Evolutionary conservation across 64 coral and sea anemone genomes (phyloP), one percentile per base, ranked within the genome.

Genomic region (Pocillopora damicornis): DNA sequence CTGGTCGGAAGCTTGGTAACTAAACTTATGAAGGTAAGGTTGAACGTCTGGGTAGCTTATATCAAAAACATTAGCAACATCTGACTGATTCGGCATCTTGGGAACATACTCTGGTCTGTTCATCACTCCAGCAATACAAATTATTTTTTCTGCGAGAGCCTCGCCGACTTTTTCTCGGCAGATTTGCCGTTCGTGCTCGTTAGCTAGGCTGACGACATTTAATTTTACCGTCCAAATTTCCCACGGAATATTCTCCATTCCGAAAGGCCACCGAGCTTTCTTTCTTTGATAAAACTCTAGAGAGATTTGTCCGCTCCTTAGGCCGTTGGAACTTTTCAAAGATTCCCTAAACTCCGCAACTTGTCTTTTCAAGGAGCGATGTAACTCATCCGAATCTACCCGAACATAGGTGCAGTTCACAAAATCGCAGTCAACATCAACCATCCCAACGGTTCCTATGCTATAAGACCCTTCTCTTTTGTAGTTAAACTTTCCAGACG

Each of bases 241-340:
- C 96, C 96, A 98, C 12, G 96, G 93, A 11, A 98, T 91, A 63
- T 88, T 89, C 35, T 98, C 96, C 86, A 94, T 91, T 18, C 96
- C 96, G 79, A 98, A 98, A 25, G 92, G 93, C 96, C 96, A 98
- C 18, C 92, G 87, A 80, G 89, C 96, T 87, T 98, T 98, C 73
- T 88, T 91, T 87, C 94, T 98, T 61, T 98, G 96, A 83, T 98
- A 98, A 88, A 98, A 98, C 89, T 98, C 96, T 15, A 98, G 82
- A 34, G 91, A 95, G 62, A 99, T 94, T 56, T 90, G 85, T n/a
- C 97, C 97, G 86, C 77, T 93, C 62, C 90, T 92, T 64, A 94
- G 65, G 4, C 90, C 90, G 23, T 86, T 86, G 57, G 79, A 89
- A 58, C 87, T 80, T 23, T 91, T 87, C 63, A 99, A 92, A 77